Evolutionary conservation across 1,140 invertebrate species (phyloP).

Genomic region (Drosophila seguyi): DNA sequence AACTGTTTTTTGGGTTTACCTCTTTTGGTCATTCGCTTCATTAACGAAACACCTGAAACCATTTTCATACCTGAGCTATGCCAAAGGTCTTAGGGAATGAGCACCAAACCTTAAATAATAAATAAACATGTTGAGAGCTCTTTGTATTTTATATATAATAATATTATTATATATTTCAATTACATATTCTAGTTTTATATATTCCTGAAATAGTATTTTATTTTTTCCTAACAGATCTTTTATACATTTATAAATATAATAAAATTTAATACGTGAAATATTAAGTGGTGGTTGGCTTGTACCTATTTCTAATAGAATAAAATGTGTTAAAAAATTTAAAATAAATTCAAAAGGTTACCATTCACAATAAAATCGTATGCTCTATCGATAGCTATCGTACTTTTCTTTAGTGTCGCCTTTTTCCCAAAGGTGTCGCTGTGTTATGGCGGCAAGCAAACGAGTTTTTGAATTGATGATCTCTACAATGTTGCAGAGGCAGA

Average conservation of each 20-base stretch:
- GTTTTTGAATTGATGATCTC: conserved; percentile 11
- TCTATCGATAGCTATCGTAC: conserved; percentile 1
- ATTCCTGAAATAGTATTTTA: background rate
- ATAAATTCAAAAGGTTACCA: background rate
- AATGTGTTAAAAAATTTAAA: background rate
- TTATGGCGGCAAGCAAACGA: conserved; percentile 8
- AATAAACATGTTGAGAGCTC: background rate
- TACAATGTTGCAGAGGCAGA: conserved; percentile 9
- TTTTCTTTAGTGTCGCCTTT: background rate
- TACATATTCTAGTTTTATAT: background rate
- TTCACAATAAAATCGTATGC: background rate
- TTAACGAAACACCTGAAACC: conserved; percentile 42
- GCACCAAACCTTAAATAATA: background rate
- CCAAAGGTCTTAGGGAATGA: conserved; percentile 36
- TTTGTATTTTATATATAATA: no score
- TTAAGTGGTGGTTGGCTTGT: background rate
- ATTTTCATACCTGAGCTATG: conserved; percentile 6
- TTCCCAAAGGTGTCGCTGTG: background rate
- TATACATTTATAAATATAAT: background rate
- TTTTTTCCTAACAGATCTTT: background rate
- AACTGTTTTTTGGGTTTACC: conserved; percentile 13
- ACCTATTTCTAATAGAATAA: background rate
- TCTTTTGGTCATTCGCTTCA: conserved; percentile 24
- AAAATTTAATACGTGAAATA: background rate
- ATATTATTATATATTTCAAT: background rate